These are phyloP conservation scores for Aegotheles bennettii DNA, from an alignment of 2,113 vertebrate species.

Conservation along the genomic window DNA sequence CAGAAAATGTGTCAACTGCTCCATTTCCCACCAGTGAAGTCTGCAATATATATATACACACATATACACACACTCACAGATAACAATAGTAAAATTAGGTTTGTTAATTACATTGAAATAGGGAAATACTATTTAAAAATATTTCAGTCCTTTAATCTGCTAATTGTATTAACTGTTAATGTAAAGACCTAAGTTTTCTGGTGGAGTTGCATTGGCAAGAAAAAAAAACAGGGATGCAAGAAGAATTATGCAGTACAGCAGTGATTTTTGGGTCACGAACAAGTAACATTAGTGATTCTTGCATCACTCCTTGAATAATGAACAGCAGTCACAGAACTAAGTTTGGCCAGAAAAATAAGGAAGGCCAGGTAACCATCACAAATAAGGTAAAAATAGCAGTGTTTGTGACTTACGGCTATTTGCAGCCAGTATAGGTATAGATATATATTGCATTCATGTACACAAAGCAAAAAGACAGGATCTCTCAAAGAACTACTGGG, in stretches of 20 bases:
- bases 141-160: background rate
- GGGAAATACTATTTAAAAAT: background rate
- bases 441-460: background rate
- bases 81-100: background rate
- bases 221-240: background rate
- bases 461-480: background rate
- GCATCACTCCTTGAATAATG: background rate
- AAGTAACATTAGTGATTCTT: background rate
- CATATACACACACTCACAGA: background rate
- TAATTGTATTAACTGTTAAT: background rate
- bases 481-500: background rate
- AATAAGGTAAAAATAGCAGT: background rate
- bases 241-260: background rate
- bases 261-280: background rate
- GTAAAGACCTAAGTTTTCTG: background rate
- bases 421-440: background rate
- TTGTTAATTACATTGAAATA: background rate
- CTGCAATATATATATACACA: background rate
- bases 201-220: background rate
- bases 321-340: background rate
- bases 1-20: background rate
- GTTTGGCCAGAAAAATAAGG: background rate
- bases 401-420: background rate
- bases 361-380: background rate
- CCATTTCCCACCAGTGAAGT: background rate